Evolutionary conservation across 2,113 vertebrate genomes (phyloP).

Genomic region (Smithornis capensis): DNA sequence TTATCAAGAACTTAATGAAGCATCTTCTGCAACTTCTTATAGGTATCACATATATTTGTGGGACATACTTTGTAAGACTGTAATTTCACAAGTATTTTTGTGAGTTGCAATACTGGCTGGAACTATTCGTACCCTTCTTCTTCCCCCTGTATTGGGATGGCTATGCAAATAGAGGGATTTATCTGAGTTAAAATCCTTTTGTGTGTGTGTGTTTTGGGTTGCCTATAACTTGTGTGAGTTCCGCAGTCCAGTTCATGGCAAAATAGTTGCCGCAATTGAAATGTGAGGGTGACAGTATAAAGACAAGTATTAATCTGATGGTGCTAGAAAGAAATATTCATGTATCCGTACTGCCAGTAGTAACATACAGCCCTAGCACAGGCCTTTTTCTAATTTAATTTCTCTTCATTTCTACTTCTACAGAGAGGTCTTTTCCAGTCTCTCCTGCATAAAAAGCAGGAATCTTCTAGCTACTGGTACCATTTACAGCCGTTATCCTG

Average conservation of each 20-base stretch:
- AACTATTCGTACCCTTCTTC: not conserved
- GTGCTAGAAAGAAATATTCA: not conserved
- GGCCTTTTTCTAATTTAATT: not conserved
- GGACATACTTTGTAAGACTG: rapidly evolving
- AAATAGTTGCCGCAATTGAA: not conserved
- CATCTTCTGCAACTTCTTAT: not conserved
- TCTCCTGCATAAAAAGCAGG: not conserved
- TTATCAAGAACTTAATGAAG: not conserved
- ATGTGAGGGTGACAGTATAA: not conserved
- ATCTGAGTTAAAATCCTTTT: not conserved
- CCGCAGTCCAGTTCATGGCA: not conserved
- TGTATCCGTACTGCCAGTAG: not conserved
- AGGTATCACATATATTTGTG: not conserved
- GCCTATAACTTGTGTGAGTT: not conserved
- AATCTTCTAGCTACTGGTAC: not conserved
- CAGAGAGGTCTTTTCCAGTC: not conserved
- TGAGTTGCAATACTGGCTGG: not conserved
- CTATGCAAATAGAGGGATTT: not conserved
- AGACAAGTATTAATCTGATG: not conserved
- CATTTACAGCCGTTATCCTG: not conserved
- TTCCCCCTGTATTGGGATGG: not conserved
- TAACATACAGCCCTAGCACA: not conserved
- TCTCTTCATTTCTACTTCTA: not conserved
- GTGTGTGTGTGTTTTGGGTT: not conserved
- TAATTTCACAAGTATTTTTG: not conserved